Conservation (phyloP, 2,797 vertebrate genomes). For the Gallinago nigripennis region DNA sequence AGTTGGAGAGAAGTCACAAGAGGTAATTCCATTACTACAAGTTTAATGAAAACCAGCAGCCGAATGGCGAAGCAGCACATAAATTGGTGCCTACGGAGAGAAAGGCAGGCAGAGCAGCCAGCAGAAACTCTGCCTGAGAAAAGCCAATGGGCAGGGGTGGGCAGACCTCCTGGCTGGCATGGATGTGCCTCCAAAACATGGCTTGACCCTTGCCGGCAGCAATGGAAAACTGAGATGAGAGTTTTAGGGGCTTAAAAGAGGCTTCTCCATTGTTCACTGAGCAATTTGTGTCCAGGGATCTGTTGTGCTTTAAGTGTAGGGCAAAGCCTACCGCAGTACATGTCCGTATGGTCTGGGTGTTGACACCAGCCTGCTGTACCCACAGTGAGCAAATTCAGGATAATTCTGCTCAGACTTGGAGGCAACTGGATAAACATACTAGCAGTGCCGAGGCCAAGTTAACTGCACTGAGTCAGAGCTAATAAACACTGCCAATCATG, state of each 20-base stretch:
- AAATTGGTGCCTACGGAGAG: not conserved
- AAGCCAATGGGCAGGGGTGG: not conserved
- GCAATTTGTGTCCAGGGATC: not conserved
- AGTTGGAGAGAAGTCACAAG: constrained; percentile 25
- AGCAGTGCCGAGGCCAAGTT: not conserved
- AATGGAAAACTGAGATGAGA: not conserved
- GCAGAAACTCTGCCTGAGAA: not conserved
- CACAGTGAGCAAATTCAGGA: not conserved
- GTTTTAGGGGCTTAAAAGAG: not conserved
- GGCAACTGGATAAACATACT: not conserved
- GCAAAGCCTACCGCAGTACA: accelerated
- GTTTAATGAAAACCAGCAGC: constrained; percentile 47
- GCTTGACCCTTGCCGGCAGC: not conserved
- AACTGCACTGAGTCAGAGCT: not conserved
- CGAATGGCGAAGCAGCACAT: accelerated
- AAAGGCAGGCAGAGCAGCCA: not conserved
- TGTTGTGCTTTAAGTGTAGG: not conserved
- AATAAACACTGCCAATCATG: not conserved
- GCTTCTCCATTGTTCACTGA: not conserved
- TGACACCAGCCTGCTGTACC: not conserved
- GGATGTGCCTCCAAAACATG: accelerated
- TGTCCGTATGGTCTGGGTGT: not conserved
- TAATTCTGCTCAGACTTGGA: not conserved
- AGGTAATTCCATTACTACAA: constrained; percentile 22
- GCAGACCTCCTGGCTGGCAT: not conserved